Evolutionary conservation across 2,113 vertebrate genomes (phyloP).

Genomic region (Puffinus mauretanicus): DNA sequence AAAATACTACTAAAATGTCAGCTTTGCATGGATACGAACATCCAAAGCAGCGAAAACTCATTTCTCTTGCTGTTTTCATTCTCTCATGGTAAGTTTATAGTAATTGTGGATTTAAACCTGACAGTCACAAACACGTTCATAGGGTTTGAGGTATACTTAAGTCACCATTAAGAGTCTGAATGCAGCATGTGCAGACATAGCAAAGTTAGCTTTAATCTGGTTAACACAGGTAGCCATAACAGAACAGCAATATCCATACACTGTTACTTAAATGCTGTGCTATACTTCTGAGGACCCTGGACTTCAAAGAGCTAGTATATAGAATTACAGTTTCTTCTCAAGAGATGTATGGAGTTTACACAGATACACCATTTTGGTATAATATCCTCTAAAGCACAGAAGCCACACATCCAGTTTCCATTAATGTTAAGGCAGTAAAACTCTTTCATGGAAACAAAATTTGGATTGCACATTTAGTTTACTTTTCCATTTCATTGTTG

Average conservation of each 20-base stretch:
- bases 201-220: background rate
- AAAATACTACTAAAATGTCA: background rate
- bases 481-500: background rate
- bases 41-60: background rate
- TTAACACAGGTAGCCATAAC: background rate
- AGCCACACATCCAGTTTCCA: background rate
- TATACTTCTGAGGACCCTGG: background rate
- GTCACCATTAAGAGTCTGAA: background rate
- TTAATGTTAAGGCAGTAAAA: background rate
- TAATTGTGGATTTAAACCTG: background rate
- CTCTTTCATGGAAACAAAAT: background rate
- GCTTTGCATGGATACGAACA: background rate
- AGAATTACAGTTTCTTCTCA: background rate
- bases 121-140: background rate
- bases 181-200: background rate
- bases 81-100: background rate
- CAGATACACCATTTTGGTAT: background rate
- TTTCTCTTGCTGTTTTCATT: background rate
- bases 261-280: background rate
- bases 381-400: background rate
- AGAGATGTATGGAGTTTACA: background rate
- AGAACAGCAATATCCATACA: background rate
- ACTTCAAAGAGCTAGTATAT: background rate
- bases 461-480: background rate
- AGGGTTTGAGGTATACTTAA: background rate